Conservation (phyloP, 2,797 vertebrate species). For the Pseudochaenichthys georgianus region DNA sequence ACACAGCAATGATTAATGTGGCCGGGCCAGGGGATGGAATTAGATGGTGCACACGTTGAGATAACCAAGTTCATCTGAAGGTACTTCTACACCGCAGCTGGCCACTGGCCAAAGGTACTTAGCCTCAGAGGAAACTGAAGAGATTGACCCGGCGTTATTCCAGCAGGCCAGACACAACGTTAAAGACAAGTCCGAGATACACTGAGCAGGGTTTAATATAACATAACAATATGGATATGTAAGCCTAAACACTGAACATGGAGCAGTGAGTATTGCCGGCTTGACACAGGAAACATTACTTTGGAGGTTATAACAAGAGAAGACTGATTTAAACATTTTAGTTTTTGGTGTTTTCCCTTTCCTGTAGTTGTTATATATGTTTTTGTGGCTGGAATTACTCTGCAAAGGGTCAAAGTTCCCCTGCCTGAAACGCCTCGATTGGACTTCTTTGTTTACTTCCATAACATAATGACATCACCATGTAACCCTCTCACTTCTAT, state of each 20-base stretch:
- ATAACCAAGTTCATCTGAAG: constrained; percentile 88
- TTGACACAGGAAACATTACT: neutral
- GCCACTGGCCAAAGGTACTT: constrained; percentile 72
- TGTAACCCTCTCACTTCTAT: too few species aligned
- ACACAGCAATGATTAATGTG: constrained; percentile 85
- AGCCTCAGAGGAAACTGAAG: constrained; percentile 71
- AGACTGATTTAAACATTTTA: too few species aligned
- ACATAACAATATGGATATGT: constrained; percentile 26
- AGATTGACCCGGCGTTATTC: constrained; percentile 63
- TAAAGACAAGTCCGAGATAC: constrained; percentile 45
- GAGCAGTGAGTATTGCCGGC: neutral
- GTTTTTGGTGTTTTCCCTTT: too few species aligned
- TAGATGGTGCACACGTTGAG: constrained; percentile 78
- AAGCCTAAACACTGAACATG: constrained; percentile 5
- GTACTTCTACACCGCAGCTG: constrained; percentile 82
- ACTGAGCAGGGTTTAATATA: constrained; percentile 30
- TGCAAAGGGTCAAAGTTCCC: too few species aligned
- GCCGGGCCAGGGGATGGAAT: constrained; percentile 77
- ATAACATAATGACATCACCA: too few species aligned
- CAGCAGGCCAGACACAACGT: constrained; percentile 45
- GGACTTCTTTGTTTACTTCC: too few species aligned
- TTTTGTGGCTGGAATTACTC: too few species aligned
- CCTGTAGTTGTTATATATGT: too few species aligned
- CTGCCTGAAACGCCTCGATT: too few species aligned
- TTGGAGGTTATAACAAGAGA: neutral